Evolutionary conservation across 1,140 invertebrate species (phyloP), one percentile per base, ranked within the genome.

Genomic region (Wasmannia auropunctata): DNA sequence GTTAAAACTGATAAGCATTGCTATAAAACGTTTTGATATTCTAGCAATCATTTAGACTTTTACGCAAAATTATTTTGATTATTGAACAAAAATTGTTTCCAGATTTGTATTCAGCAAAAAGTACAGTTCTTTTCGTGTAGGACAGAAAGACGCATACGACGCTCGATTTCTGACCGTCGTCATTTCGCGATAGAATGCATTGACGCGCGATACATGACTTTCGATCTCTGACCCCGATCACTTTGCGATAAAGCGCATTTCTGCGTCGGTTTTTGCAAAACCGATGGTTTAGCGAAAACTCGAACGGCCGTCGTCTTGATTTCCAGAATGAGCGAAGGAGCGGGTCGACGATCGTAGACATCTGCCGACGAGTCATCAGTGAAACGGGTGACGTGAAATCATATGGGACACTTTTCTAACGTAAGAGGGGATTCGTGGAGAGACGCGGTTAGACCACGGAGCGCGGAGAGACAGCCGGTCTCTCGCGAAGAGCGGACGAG

Each of bases 341-440:
- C 19, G 22, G 70, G 2, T 31, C 56, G 31, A 1, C 49, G 28
- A 40, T 70, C 8, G 43, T 31, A 34, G 16, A 11, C 6, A 46
- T 37, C 31, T 16, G 34, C 31, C 56, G 43, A 51, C 28, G 43
- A 5, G 7, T 54, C 51, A 3, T 83, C 67, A 58, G 49, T 83
- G 79, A 54, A 54, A 65, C 62, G 49, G 46, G 11, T 81, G 63
- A 83, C 51, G 79, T 74, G 79, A 83, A n/a, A 72, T 43, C 65
- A 16, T 34, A 19, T 25, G 51, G 74, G 25, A 43, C 7, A 34
- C 37, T 72, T 34, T 54, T n/a, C 79, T n/a, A 31, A n/a, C 69
- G 56, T 74, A 49, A 49, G 56, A 40, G 16, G 16, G 25, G 5
- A 37, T 69, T 40, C 54, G 43, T 22, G 31, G n/a, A 49, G 31